Base-by-base conservation (phyloP, 2,797 vertebrate genomes). In the Dendrocincla tyrannina region DNA sequence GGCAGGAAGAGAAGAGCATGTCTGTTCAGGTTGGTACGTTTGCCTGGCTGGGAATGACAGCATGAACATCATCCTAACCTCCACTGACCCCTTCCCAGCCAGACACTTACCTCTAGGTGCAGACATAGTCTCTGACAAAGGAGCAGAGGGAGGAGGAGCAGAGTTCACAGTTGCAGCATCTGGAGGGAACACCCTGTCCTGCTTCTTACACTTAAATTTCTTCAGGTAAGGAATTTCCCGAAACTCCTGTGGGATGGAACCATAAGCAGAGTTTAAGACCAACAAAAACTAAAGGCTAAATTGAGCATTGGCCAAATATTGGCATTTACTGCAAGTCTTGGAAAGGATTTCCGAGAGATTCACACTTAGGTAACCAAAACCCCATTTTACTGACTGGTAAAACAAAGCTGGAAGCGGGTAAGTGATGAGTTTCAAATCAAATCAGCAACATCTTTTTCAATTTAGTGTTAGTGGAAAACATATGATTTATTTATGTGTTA, bases 171-270 rank as follows among this genome's bases (percentile, higher is more conserved):
- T 95, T 0, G 81, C 81, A 83, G 98, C 84, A 58, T 98, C 98
- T 17, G 98, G 98, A 35, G 98, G 98, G 82, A 99, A 99, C 32
- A 98, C n/a, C 11, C 99, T 98, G 94, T 99, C 98, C 92, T 99
- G 99, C 9, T 97, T 98, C 97, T 99, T 99, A 94, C 99, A 98
- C 95, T 99, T 99, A 92, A 99, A 98, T 95, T 99, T 99, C 97
- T 99, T 99, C 85, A 99, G 96, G 95, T 99, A 99, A 33, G 99
- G 94, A 91, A 99, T 98, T 96, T 99, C 99, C 15, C 98, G 97
- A 90, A 99, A 99, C 95, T 99, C 99, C 99, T 99, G 75, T 52
- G 86, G 13, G 49, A 94, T 17, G 32, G 10, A 89, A 91, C 17
- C 44, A 64, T 58, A 67, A 81, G n/a, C 12, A 81, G 63, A 37